Percentiles rank a stretch among this genome's conserved stretches.
These are phyloP conservation scores for Urosaurus nigricauda DNA, from an alignment of 2,797 vertebrate species.

Conservation along the genomic window DNA sequence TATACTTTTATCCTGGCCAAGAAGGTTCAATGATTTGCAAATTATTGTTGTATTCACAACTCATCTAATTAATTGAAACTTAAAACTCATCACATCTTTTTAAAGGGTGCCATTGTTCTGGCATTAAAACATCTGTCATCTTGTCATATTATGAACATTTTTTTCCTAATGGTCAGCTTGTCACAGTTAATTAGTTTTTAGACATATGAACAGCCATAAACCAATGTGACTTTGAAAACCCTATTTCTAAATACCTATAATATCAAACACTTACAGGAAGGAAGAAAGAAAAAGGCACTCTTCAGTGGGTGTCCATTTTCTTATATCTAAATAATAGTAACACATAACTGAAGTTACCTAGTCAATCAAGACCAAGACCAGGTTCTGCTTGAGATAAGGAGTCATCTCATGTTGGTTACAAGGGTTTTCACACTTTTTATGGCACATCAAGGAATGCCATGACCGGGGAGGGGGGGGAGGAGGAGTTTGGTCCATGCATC, in stretches of 20 bases:
- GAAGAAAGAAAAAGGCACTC: background rate
- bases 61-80: slow-evolving; percentile 72
- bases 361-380: background rate
- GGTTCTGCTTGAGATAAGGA: slow-evolving; percentile 1
- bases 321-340: background rate
- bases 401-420: background rate
- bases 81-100: slow-evolving; percentile 65
- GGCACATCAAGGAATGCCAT: background rate
- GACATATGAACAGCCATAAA: slow-evolving; percentile 72
- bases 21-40: slow-evolving; percentile 64
- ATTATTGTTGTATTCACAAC: slow-evolving; percentile 61
- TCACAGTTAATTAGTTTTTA: slow-evolving; percentile 79
- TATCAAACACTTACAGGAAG: slow-evolving; percentile 57
- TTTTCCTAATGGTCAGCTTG: slow-evolving; percentile 78
- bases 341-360: background rate
- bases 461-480: background rate
- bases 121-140: slow-evolving; percentile 75
- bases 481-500: too few species aligned
- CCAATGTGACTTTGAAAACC: slow-evolving; percentile 73
- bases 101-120: slow-evolving; percentile 63
- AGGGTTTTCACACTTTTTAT: background rate
- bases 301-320: slow-evolving; percentile 27
- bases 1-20: slow-evolving; percentile 51
- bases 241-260: slow-evolving; percentile 63
- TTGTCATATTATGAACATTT: slow-evolving; percentile 70